phyloP scores from a whole-genome alignment of 2,797 vertebrate species.

The Lepidocolaptes lacrymiger region DNA sequence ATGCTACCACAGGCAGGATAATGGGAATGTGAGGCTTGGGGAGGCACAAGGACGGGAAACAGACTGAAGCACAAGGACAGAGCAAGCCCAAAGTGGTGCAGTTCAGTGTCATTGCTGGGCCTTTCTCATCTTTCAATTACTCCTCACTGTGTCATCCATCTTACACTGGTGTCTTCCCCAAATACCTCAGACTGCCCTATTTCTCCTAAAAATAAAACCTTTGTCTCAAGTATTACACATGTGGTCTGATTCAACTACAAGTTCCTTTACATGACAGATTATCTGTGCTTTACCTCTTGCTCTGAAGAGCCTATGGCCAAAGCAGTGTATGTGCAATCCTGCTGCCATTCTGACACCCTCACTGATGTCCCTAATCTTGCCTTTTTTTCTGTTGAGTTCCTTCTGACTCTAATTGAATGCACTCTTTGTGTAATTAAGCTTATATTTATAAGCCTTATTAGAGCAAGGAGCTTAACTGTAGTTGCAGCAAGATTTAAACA shows the following conservation, averaged over 20 bases:
- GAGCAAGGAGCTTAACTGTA: background rate
- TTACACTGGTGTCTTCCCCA: background rate
- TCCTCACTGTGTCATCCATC: background rate
- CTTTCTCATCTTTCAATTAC: background rate
- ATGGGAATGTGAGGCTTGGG: background rate
- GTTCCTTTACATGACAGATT: background rate
- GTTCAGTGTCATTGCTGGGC: fast-evolving
- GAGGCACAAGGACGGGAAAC: background rate
- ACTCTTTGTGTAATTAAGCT: background rate
- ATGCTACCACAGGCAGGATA: background rate
- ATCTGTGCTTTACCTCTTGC: background rate
- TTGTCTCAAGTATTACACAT: background rate
- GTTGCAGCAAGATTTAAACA: background rate
- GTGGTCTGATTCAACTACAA: background rate
- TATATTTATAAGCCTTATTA: background rate
- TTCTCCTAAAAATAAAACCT: background rate
- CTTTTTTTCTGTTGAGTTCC: background rate
- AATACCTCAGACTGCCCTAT: background rate
- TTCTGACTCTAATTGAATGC: background rate
- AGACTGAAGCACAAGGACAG: background rate
- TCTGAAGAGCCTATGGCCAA: background rate
- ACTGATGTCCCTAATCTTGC: background rate
- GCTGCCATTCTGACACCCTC: background rate
- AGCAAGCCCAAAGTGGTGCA: background rate
- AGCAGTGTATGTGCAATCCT: background rate